These are phyloP conservation scores for Dyspetes luteomarginatus DNA, from an alignment of 2,888 invertebrate species.

Conservation along the genomic window DNA sequence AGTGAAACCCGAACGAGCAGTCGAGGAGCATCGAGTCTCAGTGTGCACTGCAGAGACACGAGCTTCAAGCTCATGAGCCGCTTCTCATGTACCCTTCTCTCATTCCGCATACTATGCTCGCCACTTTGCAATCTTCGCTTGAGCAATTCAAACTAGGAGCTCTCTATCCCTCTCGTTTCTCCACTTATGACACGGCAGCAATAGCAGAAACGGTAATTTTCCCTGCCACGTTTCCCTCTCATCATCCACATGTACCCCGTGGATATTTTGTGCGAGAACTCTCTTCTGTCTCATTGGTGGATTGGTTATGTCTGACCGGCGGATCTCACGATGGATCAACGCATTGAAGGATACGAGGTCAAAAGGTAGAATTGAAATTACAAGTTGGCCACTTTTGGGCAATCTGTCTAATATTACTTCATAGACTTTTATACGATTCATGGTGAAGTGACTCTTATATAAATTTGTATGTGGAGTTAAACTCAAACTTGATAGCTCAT, in stretches of 20 bases:
- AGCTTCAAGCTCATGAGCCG: conserved; percentile 44
- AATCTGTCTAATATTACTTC: too few species aligned
- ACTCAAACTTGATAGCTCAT: too few species aligned
- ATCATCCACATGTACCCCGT: neutral
- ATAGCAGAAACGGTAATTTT: conserved; percentile 46
- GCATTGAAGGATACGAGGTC: too few species aligned
- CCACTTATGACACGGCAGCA: conserved; percentile 55
- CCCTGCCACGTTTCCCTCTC: neutral
- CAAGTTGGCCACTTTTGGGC: neutral
- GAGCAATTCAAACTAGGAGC: conserved; percentile 57
- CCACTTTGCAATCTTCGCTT: conserved; percentile 59
- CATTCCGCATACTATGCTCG: conserved; percentile 35
- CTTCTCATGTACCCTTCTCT: conserved; percentile 11
- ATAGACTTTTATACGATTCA: neutral
- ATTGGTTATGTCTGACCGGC: too few species aligned
- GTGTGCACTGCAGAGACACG: conserved; percentile 37
- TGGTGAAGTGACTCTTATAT: neutral
- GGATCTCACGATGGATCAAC: too few species aligned
- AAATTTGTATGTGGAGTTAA: neutral
- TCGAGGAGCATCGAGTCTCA: conserved; percentile 50
- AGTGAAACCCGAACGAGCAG: conserved; percentile 61
- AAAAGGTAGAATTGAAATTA: too few species aligned
- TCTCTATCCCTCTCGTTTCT: conserved; percentile 41
- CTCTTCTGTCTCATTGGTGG: too few species aligned
- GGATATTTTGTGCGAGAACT: too few species aligned